These are phyloP conservation scores for Acrobasis repandana DNA, from an alignment of 2,888 invertebrate species.

Conservation along the genomic window DNA sequence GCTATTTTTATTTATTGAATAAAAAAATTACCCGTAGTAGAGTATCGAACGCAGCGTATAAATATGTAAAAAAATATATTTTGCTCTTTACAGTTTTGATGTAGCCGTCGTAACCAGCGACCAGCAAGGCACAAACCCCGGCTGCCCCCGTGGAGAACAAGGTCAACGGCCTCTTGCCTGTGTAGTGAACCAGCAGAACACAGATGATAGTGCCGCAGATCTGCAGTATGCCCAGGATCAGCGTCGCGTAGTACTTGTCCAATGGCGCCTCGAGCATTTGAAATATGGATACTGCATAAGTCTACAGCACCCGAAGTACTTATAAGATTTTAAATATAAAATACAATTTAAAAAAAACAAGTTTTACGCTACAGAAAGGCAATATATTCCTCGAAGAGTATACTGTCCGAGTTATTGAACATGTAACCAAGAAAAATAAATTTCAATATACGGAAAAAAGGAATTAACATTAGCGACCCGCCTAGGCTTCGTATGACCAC, in stretches of 20 bases:
- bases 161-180: conserved; percentile 87
- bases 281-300: conserved; percentile 90
- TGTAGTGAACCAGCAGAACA: conserved; percentile 86
- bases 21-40: too few species aligned
- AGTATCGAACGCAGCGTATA: neutral
- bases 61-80: neutral
- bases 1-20: too few species aligned
- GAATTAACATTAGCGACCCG: too few species aligned
- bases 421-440: too few species aligned
- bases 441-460: too few species aligned
- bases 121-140: conserved; percentile 84
- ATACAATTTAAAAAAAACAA: too few species aligned
- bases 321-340: too few species aligned
- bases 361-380: too few species aligned
- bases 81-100: conserved; percentile 19
- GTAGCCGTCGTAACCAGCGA: conserved; percentile 80
- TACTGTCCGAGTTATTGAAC: too few species aligned
- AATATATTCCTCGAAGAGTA: too few species aligned
- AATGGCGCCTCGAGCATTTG: conserved; percentile 87
- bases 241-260: conserved; percentile 89
- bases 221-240: conserved; percentile 87
- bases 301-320: conserved; percentile 62
- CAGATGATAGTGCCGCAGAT: conserved; percentile 86
- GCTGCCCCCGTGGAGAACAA: conserved; percentile 87
- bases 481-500: too few species aligned